These are phyloP conservation scores for Sinocyclocheilus anshuiensis DNA, from an alignment of 2,113 vertebrate species.

Conservation along the genomic window DNA sequence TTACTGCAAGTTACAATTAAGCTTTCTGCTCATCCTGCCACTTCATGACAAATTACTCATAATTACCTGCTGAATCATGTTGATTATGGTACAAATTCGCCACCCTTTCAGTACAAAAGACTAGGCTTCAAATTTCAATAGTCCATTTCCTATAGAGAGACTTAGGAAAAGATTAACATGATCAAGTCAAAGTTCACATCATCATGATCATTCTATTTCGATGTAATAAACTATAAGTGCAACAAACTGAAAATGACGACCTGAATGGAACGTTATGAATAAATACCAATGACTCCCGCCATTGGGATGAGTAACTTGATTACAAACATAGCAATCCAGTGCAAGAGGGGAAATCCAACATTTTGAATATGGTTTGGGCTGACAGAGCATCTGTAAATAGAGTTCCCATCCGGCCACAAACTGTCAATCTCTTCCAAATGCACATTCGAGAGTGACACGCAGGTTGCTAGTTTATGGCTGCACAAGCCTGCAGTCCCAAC, in stretches of 20 bases:
- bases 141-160: neutral
- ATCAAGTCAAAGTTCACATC: neutral
- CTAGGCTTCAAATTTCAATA: neutral
- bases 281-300: conserved; percentile 5
- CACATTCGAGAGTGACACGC: conserved; percentile 20
- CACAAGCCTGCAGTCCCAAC: conserved; percentile 27
- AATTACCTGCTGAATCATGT: conserved; percentile 33
- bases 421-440: conserved; percentile 19
- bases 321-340: conserved; percentile 36
- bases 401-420: conserved; percentile 35
- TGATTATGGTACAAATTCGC: conserved; percentile 13
- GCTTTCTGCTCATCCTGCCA: conserved; percentile 41
- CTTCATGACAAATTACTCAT: conserved; percentile 41
- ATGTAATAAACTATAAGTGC: neutral
- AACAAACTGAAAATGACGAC: neutral
- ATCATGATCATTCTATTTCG: neutral
- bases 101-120: conserved; percentile 13
- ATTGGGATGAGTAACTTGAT: conserved; percentile 11
- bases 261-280: neutral
- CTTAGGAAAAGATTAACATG: neutral
- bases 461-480: conserved; percentile 33
- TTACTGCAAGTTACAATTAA: conserved; percentile 44
- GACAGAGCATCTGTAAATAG: conserved; percentile 40
- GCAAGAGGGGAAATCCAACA: conserved; percentile 34
- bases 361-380: conserved; percentile 37